These are phyloP conservation scores for Ctenicera cuprea DNA, from an alignment of 2,888 invertebrate genomes.

Conservation along the genomic window DNA sequence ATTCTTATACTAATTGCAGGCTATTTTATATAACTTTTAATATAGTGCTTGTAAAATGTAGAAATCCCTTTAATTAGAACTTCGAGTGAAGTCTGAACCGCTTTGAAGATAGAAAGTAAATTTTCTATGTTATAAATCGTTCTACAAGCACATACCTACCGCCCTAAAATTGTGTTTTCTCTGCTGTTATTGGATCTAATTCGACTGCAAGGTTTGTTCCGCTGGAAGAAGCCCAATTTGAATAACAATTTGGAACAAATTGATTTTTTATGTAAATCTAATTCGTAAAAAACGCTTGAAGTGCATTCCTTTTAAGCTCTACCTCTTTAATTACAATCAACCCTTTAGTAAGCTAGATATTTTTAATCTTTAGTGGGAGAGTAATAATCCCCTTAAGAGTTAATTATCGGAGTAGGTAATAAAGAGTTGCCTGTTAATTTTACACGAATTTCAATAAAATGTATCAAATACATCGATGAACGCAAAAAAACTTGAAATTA, in stretches of 20 bases:
- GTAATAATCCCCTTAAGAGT: too few relatives aligned
- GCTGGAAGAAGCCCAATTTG: constrained; percentile 42
- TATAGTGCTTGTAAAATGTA: too few relatives aligned
- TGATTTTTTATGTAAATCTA: constrained; percentile 47
- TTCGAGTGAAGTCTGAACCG: neutral
- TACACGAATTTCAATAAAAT: too few relatives aligned
- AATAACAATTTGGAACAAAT: constrained; percentile 47
- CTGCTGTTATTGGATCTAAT: constrained; percentile 46
- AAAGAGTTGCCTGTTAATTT: too few relatives aligned
- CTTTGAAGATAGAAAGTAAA: constrained; percentile 3
- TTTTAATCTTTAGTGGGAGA: neutral
- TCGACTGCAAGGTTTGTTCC: constrained; percentile 44
- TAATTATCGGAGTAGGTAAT: too few relatives aligned
- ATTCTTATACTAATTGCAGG: too few relatives aligned
- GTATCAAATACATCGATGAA: too few relatives aligned
- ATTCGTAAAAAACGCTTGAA: constrained; percentile 27
- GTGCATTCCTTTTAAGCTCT: constrained; percentile 26
- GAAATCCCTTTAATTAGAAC: too few relatives aligned
- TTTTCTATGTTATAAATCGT: constrained; percentile 45
- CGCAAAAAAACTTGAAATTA: too few relatives aligned
- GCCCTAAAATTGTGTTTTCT: constrained; percentile 46
- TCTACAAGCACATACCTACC: constrained; percentile 38
- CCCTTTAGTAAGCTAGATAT: neutral
- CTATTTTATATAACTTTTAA: too few relatives aligned
- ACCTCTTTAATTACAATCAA: constrained; percentile 24